Base-by-base conservation (phyloP, 1,140 invertebrate species). In the Linepithema humile region DNA sequence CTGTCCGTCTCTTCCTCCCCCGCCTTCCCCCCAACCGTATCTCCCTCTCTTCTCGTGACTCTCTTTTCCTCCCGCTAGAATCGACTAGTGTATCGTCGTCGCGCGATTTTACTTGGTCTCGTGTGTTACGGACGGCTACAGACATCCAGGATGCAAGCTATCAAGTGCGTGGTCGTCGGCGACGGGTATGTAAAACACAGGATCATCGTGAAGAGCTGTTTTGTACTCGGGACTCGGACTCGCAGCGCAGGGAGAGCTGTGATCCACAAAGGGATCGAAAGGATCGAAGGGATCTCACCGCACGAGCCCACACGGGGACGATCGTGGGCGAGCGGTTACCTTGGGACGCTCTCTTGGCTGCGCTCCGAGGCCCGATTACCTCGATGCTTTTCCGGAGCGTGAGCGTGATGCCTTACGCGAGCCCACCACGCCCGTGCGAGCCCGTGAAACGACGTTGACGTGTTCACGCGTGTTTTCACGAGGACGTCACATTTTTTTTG, bases 141-240 rank as follows among this genome's bases (percentile, higher is more conserved):
- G 50, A 35, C 70, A 77, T 85, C 75, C 82, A 92, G 77, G 85
- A 98, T 98, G 98, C 98, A 98, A 94, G 98, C 98, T 73, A 98
- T 98, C 92, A 98, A 99, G 95, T 98, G 98, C 96, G 98, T 98
- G 89, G 98, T 99, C 86, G 98, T 99, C 86, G 98, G 98, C 84
- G 98, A 98, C 94, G 98, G 98, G 97, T 98, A 95, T 96, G 97
- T 96, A 84, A 55, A 72, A 60, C 10, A 15, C 23, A 2, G 10
- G 48, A 64, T 48, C 20, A 9, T 48, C 59, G 20, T n/a, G 17
- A 17, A 23, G n/a, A 3, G 1, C 12, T n/a, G 10, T n/a, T 20
- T 20, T 15, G 23, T 23, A n/a, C 12, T 17, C 17, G 17, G 15
- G 17, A 20, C 6, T 20, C 26, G 29, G 17, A 10, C 2, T 26